Base-by-base conservation (phyloP, 2,888 invertebrate species). In the Cantharis rufa region DNA sequence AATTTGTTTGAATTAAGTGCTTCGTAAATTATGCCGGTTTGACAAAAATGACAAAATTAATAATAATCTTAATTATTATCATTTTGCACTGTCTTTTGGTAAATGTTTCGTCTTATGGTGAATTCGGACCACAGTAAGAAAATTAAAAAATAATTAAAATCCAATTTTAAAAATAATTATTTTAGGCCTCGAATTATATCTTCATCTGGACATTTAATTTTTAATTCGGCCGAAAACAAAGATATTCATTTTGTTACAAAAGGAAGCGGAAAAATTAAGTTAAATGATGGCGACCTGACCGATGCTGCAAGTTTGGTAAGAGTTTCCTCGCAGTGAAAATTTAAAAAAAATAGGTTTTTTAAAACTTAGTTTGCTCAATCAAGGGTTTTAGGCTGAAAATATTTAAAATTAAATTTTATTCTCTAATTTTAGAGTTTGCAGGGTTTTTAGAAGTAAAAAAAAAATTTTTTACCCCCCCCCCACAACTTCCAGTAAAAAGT, bases 161-260 rank as follows among this genome's bases (percentile, higher is more conserved):
- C 7, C 24, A 3, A 21, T 9, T 11, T 0, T 9, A 21, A 7
- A 21, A n/a, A 9, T 24, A 2, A 15, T 3, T n/a, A 24, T 87
- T 88, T 78, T 84, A 94, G 93, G 86, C 91, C 95, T 80, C 88
- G 91, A 84, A 89, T 95, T 84, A 85, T 92, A 85, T 91, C 92
- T 82, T 90, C 90, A 85, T 91, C 96, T 89, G 98, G 98, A 63
- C 92, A 97, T 88, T 90, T 98, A 24, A 91, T 93, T 80, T 91
- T 98, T 75, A 91, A 93, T 84, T 92, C 96, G 21, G 96, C 94
- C 0, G 89, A 90, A 72, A 92, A 94, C 84, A 93, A 93, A 85
- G 96, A 95, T 86, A 94, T 98, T 72, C 93, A 93, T 62, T 91
- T 98, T 81, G 89, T 90, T 66, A 90, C 94, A 0, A 90, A 90